Evolutionary conservation across 1,140 invertebrate genomes (phyloP).

Genomic region (Lysiphlebus fabarum): DNA sequence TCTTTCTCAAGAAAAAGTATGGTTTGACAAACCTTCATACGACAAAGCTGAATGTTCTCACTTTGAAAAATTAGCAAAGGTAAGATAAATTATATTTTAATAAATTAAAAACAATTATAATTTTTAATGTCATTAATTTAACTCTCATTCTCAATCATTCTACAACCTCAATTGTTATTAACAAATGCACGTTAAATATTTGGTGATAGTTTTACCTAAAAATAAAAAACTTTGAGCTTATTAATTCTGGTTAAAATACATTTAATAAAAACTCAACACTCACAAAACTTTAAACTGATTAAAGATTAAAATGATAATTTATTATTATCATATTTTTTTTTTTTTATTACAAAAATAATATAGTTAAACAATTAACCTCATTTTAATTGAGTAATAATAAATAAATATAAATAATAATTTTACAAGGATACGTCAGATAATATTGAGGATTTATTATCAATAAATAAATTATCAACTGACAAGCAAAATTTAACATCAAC

Average conservation of each 20-base stretch:
- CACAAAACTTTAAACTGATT: no score
- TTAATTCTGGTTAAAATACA: no score
- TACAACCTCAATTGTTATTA: constrained; percentile 18
- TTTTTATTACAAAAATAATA: no score
- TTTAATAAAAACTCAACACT: no score
- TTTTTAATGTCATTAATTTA: constrained; percentile 23
- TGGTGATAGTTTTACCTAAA: constrained; percentile 15
- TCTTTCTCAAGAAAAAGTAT: constrained; percentile 52
- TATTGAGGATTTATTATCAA: constrained; percentile 13
- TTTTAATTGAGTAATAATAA: neutral
- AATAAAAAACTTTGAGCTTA: no score
- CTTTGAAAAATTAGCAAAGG: constrained; percentile 52
- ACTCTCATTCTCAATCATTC: constrained; percentile 13
- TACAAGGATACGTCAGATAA: constrained; percentile 22
- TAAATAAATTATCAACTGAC: constrained; percentile 27
- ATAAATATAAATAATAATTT: constrained; percentile 23
- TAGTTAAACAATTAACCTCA: no score
- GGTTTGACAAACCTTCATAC: constrained; percentile 56
- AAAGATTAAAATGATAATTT: no score
- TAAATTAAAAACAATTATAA: constrained; percentile 24
- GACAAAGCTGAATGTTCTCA: constrained; percentile 56
- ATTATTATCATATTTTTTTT: no score
- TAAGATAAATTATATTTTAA: constrained; percentile 33
- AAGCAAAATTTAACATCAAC: constrained; percentile 24
- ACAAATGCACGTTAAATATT: constrained; percentile 19